Percentiles rank a stretch among this genome's conserved stretches.
These are phyloP conservation scores for Xestia c-nigrum DNA, from an alignment of 2,888 invertebrate species.

Conservation along the genomic window DNA sequence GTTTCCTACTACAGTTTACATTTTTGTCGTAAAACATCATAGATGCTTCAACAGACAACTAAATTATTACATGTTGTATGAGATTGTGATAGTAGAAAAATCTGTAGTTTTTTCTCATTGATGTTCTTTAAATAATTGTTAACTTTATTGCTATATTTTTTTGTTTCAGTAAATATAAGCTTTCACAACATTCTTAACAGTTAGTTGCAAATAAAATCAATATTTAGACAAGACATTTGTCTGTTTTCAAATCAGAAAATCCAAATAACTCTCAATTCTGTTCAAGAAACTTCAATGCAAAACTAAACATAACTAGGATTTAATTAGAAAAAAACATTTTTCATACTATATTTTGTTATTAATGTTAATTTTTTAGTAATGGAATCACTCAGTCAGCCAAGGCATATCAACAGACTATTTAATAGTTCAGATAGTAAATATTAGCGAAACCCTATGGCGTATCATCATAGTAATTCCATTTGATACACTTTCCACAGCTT, in stretches of 20 bases:
- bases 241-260: too few relatives aligned
- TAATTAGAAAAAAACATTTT: too few relatives aligned
- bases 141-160: neutral
- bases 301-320: neutral
- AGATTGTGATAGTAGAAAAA: neutral
- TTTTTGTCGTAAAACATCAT: neutral
- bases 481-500: neutral
- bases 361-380: constrained; percentile 2
- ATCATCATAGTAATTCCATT: constrained; percentile 83
- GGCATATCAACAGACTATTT: constrained; percentile 83
- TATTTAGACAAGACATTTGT: neutral
- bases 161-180: neutral
- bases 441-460: constrained; percentile 87
- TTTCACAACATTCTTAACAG: neutral
- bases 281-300: neutral
- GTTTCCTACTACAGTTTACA: neutral
- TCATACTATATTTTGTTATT: constrained; percentile 1
- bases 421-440: constrained; percentile 77
- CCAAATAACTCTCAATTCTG: neutral
- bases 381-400: constrained; percentile 88
- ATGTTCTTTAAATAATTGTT: neutral
- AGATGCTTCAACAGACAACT: neutral
- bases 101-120: neutral
- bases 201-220: neutral
- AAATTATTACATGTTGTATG: neutral